Percentiles rank a stretch among this genome's conserved stretches.
Conservation (phyloP, 2,888 invertebrate genomes). For the Calliphora vomitoria region DNA sequence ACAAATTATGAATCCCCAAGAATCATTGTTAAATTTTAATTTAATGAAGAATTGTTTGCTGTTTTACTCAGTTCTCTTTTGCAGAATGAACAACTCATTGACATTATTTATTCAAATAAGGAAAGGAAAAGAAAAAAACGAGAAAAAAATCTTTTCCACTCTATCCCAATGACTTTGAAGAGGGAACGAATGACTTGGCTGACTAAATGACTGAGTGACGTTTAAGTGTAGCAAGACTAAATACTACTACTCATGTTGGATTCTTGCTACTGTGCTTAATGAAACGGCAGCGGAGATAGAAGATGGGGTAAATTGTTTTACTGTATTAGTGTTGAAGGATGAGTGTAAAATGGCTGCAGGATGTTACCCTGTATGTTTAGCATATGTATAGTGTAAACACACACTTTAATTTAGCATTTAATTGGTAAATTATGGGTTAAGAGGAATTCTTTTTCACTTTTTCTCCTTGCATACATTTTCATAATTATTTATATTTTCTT, state of each 20-base stretch:
- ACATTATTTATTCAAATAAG: conserved; percentile 55
- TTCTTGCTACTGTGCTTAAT: too few relatives aligned
- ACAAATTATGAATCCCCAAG: conserved; percentile 57
- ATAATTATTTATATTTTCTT: conserved; percentile 1
- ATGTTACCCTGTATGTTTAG: conserved; percentile 34
- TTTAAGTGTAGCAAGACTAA: neutral
- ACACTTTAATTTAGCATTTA: conserved; percentile 58
- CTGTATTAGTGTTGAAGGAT: neutral
- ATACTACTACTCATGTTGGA: neutral
- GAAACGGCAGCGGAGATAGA: too few relatives aligned
- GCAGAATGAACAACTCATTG: conserved; percentile 58
- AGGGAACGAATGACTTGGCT: conserved; percentile 36
- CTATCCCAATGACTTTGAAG: conserved; percentile 31
- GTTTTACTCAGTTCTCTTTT: neutral
- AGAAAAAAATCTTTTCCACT: conserved; percentile 13
- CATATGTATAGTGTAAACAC: conserved; percentile 39
- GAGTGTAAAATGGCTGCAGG: conserved; percentile 30
- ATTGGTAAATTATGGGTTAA: conserved; percentile 73
- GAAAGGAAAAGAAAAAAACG: neutral
- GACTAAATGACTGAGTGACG: neutral
- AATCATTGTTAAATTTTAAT: conserved; percentile 63
- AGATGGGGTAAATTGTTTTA: too few relatives aligned
- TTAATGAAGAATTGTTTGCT: conserved; percentile 41
- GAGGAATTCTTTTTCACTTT: conserved; percentile 36
- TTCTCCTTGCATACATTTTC: conserved; percentile 27